Percentiles rank a stretch among this genome's conserved stretches.
phyloP scores from a whole-genome alignment of 2,888 invertebrate species.

The Yponomeuta malinellus region DNA sequence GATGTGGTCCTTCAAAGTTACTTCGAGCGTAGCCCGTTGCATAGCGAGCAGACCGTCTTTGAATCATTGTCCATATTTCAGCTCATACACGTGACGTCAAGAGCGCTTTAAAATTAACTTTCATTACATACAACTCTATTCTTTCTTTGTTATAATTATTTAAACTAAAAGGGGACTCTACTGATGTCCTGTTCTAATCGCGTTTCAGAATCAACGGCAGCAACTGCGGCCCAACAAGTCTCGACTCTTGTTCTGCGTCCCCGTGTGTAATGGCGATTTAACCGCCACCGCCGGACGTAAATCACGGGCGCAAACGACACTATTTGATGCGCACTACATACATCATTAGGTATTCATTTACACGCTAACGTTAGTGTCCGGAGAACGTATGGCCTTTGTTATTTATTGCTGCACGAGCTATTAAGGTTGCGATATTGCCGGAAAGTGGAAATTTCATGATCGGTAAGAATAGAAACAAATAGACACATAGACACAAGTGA shows the following conservation, averaged over 20 bases:
- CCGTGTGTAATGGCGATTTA: conserved; percentile 12
- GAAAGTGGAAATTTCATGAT: neutral
- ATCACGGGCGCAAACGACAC: conserved; percentile 13
- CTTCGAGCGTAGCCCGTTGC: too few relatives aligned
- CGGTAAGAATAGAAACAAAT: too few relatives aligned
- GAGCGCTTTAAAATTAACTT: too few relatives aligned
- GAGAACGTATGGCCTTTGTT: conserved; percentile 1
- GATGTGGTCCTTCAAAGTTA: too few relatives aligned
- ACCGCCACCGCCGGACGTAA: conserved; percentile 5
- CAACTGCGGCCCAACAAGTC: neutral
- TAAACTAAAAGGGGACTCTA: neutral
- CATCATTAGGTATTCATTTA: conserved; percentile 14
- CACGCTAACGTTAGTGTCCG: conserved; percentile 3
- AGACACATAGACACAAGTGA: too few relatives aligned
- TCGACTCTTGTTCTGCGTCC: conserved; percentile 7
- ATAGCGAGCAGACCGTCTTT: too few relatives aligned
- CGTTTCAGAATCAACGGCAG: neutral
- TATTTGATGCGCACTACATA: conserved; percentile 8
- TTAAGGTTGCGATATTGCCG: neutral
- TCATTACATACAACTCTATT: too few relatives aligned
- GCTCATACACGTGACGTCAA: too few relatives aligned
- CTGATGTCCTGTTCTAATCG: neutral
- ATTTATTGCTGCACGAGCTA: neutral
- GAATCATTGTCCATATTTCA: too few relatives aligned
- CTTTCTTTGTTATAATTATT: too few relatives aligned